Evolutionary conservation across 2,888 invertebrate species (phyloP).

Genomic region (Oxycera nigricornis): DNA sequence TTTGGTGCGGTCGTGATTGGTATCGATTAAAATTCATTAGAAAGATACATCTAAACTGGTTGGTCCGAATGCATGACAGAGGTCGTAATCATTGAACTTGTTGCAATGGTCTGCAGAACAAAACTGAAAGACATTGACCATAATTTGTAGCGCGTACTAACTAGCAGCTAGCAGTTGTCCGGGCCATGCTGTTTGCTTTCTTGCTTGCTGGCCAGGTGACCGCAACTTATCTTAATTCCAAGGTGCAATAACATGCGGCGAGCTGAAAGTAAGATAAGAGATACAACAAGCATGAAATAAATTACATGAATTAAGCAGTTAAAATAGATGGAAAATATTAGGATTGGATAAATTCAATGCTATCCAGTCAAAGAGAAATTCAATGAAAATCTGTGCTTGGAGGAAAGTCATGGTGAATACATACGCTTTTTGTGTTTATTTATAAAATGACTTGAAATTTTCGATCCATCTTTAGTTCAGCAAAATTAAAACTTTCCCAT

Average conservation of each 20-base stretch:
- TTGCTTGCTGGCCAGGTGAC: neutral
- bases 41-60: neutral
- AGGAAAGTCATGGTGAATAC: too few species aligned
- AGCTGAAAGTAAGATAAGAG: slow-evolving; percentile 5
- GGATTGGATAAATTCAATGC: too few species aligned
- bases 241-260: neutral
- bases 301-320: too few species aligned
- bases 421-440: too few species aligned
- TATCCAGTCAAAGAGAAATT: too few species aligned
- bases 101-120: neutral
- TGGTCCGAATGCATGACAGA: neutral
- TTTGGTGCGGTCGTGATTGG: neutral
- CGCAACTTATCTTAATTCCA: slow-evolving; percentile 1
- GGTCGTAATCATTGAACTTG: slow-evolving; percentile 29
- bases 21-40: neutral
- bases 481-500: too few species aligned
- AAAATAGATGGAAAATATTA: too few species aligned
- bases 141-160: slow-evolving; percentile 11
- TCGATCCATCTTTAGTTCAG: too few species aligned
- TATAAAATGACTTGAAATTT: too few species aligned
- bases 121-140: slow-evolving; percentile 26
- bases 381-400: too few species aligned
- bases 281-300: too few species aligned
- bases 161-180: neutral
- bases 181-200: neutral